These are phyloP conservation scores for Aphis craccivora DNA, from an alignment of 1,140 invertebrate species.

Conservation along the genomic window DNA sequence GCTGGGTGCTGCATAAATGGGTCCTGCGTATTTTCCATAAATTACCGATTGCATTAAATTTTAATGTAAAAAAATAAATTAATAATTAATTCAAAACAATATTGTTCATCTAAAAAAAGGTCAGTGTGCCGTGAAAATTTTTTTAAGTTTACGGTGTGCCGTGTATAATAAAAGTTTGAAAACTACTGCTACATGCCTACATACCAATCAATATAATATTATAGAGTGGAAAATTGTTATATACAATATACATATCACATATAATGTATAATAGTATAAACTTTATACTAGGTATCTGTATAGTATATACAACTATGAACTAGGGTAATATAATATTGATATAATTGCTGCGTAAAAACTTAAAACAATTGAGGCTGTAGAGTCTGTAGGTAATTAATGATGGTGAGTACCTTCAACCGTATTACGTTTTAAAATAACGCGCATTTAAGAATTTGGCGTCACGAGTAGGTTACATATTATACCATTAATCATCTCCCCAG, in stretches of 20 bases:
- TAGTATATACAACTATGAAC: not conserved
- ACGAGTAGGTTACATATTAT: not conserved
- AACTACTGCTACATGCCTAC: too few relatives aligned
- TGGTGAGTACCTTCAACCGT: not conserved
- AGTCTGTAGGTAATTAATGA: not conserved
- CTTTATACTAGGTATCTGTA: not conserved
- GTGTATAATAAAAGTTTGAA: too few relatives aligned
- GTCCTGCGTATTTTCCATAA: too few relatives aligned
- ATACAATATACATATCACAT: not conserved
- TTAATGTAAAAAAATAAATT: too few relatives aligned
- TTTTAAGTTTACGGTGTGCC: too few relatives aligned
- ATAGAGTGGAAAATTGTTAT: not conserved
- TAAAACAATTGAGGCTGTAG: not conserved
- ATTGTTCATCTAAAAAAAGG: too few relatives aligned
- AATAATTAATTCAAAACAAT: too few relatives aligned
- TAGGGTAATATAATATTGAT: not conserved
- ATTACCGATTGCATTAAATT: too few relatives aligned
- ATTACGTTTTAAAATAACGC: not conserved
- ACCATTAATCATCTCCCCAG: not conserved
- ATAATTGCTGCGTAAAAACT: slow-evolving; percentile 10
- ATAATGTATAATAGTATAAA: not conserved
- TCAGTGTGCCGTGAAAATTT: too few relatives aligned
- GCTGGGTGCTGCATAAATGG: too few relatives aligned
- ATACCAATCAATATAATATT: not conserved
- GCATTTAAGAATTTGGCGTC: slow-evolving; percentile 1